A percentile compares a stretch with the other conserved stretches of the same genome.
Conservation (phyloP, 2,888 invertebrate genomes). For the Idaea aversata region DNA sequence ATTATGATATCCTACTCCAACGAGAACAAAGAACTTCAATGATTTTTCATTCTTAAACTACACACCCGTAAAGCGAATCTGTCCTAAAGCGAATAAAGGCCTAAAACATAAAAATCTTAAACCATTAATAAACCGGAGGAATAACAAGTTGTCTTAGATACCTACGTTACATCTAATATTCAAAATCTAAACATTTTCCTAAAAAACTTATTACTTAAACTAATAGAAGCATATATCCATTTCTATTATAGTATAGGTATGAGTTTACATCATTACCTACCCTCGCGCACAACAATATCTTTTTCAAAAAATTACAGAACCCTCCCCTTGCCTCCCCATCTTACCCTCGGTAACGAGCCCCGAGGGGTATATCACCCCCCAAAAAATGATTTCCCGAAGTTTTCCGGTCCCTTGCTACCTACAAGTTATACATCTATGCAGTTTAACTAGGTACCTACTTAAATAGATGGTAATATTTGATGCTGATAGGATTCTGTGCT, state of each 20-base stretch:
- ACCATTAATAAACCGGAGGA: too few relatives aligned
- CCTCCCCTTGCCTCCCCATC: slow-evolving; percentile 30
- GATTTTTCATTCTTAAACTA: too few relatives aligned
- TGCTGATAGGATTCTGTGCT: not conserved
- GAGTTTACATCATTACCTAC: slow-evolving; percentile 45
- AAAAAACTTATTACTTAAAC: slow-evolving; percentile 4
- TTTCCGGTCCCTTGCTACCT: slow-evolving; percentile 21
- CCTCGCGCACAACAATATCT: slow-evolving; percentile 43
- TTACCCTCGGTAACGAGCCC: slow-evolving; percentile 39
- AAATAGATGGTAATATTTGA: slow-evolving; percentile 40
- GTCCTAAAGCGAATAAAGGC: too few relatives aligned
- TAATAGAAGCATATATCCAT: slow-evolving; percentile 15
- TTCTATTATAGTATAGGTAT: slow-evolving; percentile 21
- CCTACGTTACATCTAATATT: too few relatives aligned
- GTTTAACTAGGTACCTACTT: slow-evolving; percentile 48
- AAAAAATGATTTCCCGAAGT: slow-evolving; percentile 45
- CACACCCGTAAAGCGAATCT: too few relatives aligned
- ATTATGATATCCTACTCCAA: too few relatives aligned
- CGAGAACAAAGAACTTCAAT: too few relatives aligned
- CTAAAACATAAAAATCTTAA: too few relatives aligned
- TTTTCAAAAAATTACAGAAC: slow-evolving; percentile 48
- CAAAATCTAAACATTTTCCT: not conserved
- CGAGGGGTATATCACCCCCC: slow-evolving; percentile 30
- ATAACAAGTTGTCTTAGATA: too few relatives aligned
- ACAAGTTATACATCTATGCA: slow-evolving; percentile 39